Evolutionary conservation across 92 coral and sea anemone genomes (phyloP).

Genomic region (Isaurus tuberculatus): DNA sequence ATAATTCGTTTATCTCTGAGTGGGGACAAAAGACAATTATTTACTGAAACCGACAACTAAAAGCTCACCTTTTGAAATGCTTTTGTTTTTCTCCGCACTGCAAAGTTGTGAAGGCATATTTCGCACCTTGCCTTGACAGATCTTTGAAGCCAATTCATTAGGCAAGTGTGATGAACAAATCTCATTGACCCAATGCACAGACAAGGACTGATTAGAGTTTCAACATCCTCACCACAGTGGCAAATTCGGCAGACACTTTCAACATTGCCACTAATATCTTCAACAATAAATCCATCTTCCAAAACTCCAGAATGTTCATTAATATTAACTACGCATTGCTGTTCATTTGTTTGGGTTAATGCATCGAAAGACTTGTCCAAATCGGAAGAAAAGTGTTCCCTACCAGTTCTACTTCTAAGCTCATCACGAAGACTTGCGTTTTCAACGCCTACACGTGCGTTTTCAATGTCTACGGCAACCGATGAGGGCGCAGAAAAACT

Average conservation of each 20-base stretch:
- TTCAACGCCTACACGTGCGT: neutral
- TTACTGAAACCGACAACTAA: slow-evolving; percentile 17
- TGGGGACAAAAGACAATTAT: neutral
- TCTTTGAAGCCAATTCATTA: slow-evolving; percentile 94
- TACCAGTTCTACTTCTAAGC: neutral
- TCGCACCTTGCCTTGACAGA: slow-evolving; percentile 92
- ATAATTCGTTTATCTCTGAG: neutral
- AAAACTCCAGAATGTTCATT: neutral
- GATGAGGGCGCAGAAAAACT: neutral
- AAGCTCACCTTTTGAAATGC: slow-evolving; percentile 85
- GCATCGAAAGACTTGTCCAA: neutral
- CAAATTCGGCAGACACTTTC: slow-evolving; percentile 85
- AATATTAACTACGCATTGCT: neutral
- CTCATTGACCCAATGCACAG: slow-evolving; percentile 91
- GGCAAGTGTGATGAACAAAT: slow-evolving; percentile 87
- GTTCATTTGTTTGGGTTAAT: neutral
- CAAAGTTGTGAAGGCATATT: slow-evolving; percentile 79
- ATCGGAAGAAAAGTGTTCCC: neutral
- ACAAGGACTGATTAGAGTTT: slow-evolving; percentile 87
- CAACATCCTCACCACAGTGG: slow-evolving; percentile 82
- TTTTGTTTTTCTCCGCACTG: slow-evolving; percentile 81
- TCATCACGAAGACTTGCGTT: neutral
- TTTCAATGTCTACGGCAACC: slow-evolving; percentile 1
- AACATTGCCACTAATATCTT: neutral
- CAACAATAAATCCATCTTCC: slow-evolving; percentile 23